A percentile compares a stretch with the other conserved stretches of the same genome.
phyloP scores from a whole-genome alignment of 2,113 vertebrate genomes.

The Dasyurus viverrinus region DNA sequence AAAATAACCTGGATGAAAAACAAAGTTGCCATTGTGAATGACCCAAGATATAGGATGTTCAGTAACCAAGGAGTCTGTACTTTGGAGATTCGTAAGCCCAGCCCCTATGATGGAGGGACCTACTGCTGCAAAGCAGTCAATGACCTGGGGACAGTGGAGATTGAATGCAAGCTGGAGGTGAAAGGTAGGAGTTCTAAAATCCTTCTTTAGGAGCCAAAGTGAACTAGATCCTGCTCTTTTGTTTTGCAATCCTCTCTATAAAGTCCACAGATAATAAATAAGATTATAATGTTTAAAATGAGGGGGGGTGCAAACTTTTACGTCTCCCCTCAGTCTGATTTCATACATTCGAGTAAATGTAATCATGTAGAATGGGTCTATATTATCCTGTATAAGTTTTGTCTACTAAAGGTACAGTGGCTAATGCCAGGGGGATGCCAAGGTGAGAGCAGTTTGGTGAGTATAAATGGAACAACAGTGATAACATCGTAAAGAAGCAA shows the following conservation, averaged over 20 bases:
- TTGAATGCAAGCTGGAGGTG: constrained; percentile 98
- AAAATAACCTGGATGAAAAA: constrained; percentile 99
- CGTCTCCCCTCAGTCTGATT: not conserved
- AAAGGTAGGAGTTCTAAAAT: constrained; percentile 89
- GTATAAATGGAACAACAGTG: not conserved
- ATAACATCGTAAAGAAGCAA: not conserved
- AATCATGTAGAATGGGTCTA: not conserved
- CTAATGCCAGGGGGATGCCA: constrained; percentile 8
- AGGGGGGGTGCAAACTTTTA: not conserved
- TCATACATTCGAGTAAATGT: not conserved
- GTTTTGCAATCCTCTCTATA: not conserved
- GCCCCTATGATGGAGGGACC: constrained; percentile 94
- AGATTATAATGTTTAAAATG: not conserved
- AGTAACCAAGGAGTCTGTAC: constrained; percentile 97
- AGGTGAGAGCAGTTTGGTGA: not conserved
- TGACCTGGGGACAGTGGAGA: constrained; percentile 92
- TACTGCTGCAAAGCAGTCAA: constrained; percentile 96
- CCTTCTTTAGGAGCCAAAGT: not conserved
- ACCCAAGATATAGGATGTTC: constrained; percentile 97
- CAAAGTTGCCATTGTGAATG: constrained; percentile 92
- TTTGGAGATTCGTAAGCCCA: constrained; percentile 97
- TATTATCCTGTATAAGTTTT: constrained; percentile 19
- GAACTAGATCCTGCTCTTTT: not conserved
- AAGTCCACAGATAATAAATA: not conserved
- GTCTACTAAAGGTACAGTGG: constrained; percentile 4